Percentiles rank a stretch among this genome's conserved stretches.
Evolutionary conservation across 2,113 vertebrate species (phyloP).

Genomic region (Pyxicephalus adspersus): DNA sequence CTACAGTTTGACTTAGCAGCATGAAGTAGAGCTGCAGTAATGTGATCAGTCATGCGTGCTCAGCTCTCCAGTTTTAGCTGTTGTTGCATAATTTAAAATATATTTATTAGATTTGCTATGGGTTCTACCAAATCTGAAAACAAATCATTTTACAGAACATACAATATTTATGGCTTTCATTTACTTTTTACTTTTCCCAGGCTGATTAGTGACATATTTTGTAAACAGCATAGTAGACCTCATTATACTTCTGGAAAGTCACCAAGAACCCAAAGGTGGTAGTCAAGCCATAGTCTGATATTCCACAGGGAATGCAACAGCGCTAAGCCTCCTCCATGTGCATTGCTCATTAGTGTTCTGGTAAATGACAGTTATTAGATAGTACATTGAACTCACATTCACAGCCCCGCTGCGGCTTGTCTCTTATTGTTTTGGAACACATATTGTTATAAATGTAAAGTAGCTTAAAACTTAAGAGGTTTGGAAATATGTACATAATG

Average conservation of each 20-base stretch:
- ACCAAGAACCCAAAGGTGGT: constrained; percentile 10
- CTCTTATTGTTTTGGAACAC: background rate
- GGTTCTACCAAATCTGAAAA: constrained; percentile 18
- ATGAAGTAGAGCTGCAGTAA: constrained; percentile 21
- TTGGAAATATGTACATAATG: no score
- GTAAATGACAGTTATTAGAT: background rate
- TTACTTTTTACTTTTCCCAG: constrained; percentile 30
- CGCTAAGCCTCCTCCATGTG: background rate
- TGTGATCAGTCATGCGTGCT: constrained; percentile 40
- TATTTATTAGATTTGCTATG: constrained; percentile 37
- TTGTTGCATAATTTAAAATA: constrained; percentile 52
- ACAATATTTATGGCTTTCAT: constrained; percentile 40
- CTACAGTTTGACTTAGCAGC: constrained; percentile 6
- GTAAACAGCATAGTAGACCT: constrained; percentile 14
- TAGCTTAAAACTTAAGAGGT: no score
- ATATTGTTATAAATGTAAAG: background rate
- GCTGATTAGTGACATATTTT: constrained; percentile 15
- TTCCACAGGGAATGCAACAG: background rate
- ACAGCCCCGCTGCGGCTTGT: background rate
- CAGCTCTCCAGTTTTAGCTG: constrained; percentile 19
- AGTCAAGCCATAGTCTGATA: constrained; percentile 20
- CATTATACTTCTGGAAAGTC: constrained; percentile 27
- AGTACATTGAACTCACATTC: background rate
- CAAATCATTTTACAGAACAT: constrained; percentile 21
- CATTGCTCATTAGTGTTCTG: constrained; percentile 11